phyloP scores from a whole-genome alignment of 1,140 invertebrate species.

The Neuroterus valhalla region DNA sequence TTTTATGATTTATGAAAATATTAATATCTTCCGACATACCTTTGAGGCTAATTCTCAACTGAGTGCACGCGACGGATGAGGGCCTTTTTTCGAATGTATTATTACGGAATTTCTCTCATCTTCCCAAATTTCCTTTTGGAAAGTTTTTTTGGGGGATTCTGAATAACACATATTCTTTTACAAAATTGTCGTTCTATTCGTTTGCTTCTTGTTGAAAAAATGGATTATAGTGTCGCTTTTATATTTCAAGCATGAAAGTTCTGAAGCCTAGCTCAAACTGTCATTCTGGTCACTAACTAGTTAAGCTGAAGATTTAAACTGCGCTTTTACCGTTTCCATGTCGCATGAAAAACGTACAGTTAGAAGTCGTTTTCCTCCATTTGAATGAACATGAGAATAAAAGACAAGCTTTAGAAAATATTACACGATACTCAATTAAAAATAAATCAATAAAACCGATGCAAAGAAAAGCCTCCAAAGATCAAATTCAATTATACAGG shows the following conservation, averaged over 20 bases:
- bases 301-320: conserved; percentile 3
- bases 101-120: too few relatives aligned
- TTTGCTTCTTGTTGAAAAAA: too few relatives aligned
- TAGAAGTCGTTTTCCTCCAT: not conserved
- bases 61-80: too few relatives aligned
- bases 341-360: not conserved
- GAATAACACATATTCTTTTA: not conserved
- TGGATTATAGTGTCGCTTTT: too few relatives aligned
- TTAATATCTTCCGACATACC: too few relatives aligned
- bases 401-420: not conserved
- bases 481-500: too few relatives aligned
- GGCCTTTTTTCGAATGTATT: too few relatives aligned
- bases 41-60: too few relatives aligned
- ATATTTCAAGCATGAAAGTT: not conserved
- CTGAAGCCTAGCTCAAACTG: conserved; percentile 2
- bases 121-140: too few relatives aligned
- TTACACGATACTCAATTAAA: not conserved
- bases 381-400: not conserved
- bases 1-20: not conserved
- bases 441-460: not conserved
- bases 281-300: conserved; percentile 1
- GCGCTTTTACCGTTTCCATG: not conserved
- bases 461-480: not conserved
- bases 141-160: too few relatives aligned
- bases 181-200: not conserved